A percentile compares a stretch with the other conserved stretches of the same genome.
Conservation (phyloP, 2,888 invertebrate genomes). For the Seira ritae region DNA sequence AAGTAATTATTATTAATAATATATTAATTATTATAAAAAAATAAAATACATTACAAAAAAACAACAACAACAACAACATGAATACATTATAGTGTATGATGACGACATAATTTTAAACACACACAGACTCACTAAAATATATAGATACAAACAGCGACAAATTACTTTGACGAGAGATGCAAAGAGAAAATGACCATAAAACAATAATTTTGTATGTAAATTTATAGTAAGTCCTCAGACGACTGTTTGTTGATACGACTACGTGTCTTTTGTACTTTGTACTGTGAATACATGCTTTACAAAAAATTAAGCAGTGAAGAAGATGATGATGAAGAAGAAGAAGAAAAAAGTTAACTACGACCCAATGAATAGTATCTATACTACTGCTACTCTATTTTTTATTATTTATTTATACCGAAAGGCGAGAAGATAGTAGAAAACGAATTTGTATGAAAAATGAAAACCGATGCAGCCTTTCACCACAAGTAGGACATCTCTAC, state of each 20-base stretch:
- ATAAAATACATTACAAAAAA: neutral
- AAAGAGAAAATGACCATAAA: neutral
- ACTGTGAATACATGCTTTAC: slow-evolving; percentile 50
- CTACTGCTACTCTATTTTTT: too few species aligned
- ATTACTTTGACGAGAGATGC: neutral
- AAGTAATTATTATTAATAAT: slow-evolving; percentile 2
- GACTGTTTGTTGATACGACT: slow-evolving; percentile 61
- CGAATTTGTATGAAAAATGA: too few species aligned
- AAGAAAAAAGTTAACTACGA: too few species aligned
- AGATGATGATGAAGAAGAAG: too few species aligned
- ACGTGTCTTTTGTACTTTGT: slow-evolving; percentile 59
- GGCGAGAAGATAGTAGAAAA: too few species aligned
- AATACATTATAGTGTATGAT: slow-evolving; percentile 28
- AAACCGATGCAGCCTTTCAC: too few species aligned
- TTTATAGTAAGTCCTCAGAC: slow-evolving; percentile 56
- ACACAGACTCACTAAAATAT: neutral
- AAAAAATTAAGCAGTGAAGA: too few species aligned
- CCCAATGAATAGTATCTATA: too few species aligned
- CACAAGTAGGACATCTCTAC: too few species aligned
- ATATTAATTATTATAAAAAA: neutral
- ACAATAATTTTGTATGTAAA: slow-evolving; percentile 51
- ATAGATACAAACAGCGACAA: too few species aligned
- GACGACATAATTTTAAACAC: slow-evolving; percentile 36
- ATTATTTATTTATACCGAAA: too few species aligned
- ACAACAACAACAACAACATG: neutral